Conservation (phyloP, 2,797 vertebrate genomes). For the Notamacropus eugenii region DNA sequence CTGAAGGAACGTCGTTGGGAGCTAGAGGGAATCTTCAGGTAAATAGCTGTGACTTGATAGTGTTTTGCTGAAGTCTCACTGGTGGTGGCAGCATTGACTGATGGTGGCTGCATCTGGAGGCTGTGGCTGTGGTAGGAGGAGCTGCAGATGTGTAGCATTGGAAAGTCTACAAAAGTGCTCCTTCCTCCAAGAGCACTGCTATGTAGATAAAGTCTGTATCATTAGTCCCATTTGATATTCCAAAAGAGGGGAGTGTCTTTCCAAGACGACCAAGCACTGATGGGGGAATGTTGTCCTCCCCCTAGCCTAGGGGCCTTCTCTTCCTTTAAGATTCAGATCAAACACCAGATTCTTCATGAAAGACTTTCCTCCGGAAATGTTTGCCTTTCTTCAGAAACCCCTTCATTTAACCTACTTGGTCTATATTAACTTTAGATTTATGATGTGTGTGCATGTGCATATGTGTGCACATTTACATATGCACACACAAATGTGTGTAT, state of each 20-base stretch:
- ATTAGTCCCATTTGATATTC: not conserved
- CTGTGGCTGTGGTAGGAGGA: not conserved
- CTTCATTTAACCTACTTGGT: not conserved
- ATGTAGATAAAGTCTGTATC: not conserved
- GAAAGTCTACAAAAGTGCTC: not conserved
- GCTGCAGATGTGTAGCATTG: not conserved
- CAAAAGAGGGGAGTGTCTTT: not conserved
- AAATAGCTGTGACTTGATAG: not conserved
- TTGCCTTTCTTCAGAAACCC: not conserved
- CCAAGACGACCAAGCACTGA: not conserved
- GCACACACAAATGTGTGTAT: too few relatives aligned
- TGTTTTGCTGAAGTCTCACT: not conserved
- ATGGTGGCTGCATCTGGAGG: not conserved
- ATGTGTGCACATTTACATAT: too few relatives aligned
- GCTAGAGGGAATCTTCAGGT: not conserved
- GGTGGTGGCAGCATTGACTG: not conserved
- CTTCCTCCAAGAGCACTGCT: not conserved
- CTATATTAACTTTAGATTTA: not conserved
- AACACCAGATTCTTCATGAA: not conserved
- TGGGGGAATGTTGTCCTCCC: too few relatives aligned
- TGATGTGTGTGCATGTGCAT: not conserved
- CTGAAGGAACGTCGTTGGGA: rapidly evolving
- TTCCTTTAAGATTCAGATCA: not conserved
- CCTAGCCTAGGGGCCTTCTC: not conserved
- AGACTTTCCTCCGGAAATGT: too few relatives aligned